These are phyloP conservation scores for Poeciliopsis occidentalis DNA, from an alignment of 2,113 vertebrate genomes.

Conservation along the genomic window DNA sequence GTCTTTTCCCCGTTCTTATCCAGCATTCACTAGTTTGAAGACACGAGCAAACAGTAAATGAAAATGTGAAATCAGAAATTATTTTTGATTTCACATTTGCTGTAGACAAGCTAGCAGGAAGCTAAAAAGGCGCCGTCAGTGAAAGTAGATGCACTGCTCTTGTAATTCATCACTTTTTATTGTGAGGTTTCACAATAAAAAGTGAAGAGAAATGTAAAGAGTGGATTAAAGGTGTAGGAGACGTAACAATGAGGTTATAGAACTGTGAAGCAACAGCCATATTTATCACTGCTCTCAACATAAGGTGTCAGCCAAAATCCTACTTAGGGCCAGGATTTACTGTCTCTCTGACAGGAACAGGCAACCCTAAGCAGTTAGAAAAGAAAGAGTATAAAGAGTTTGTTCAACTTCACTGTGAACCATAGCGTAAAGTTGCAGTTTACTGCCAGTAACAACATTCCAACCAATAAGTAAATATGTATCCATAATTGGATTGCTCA, in stretches of 20 bases:
- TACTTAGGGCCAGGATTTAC: not conserved
- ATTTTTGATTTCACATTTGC: not conserved
- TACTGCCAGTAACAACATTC: not conserved
- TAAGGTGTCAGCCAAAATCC: not conserved
- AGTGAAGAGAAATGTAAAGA: not conserved
- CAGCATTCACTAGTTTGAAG: not conserved
- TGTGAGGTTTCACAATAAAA: slow-evolving; percentile 11
- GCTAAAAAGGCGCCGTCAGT: slow-evolving; percentile 6
- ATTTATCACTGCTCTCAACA: slow-evolving; percentile 1
- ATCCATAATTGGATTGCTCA: not conserved
- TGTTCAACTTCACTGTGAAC: not conserved
- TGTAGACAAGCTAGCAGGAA: not conserved
- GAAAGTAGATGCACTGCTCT: not conserved
- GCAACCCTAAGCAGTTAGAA: not conserved
- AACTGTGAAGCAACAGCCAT: not conserved
- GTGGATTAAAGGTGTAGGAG: not conserved
- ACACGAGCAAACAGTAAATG: slow-evolving; percentile 4
- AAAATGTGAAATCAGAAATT: slow-evolving; percentile 2
- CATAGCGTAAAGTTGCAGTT: not conserved
- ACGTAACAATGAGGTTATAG: not conserved
- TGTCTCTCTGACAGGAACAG: not conserved
- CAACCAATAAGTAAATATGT: not conserved
- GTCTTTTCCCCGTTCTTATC: not conserved
- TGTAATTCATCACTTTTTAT: not conserved
- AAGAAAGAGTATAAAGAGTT: not conserved